A percentile compares a stretch with the other conserved stretches of the same genome.
Conservation (phyloP, 1,140 invertebrate species). For the Drosophila takahashii region DNA sequence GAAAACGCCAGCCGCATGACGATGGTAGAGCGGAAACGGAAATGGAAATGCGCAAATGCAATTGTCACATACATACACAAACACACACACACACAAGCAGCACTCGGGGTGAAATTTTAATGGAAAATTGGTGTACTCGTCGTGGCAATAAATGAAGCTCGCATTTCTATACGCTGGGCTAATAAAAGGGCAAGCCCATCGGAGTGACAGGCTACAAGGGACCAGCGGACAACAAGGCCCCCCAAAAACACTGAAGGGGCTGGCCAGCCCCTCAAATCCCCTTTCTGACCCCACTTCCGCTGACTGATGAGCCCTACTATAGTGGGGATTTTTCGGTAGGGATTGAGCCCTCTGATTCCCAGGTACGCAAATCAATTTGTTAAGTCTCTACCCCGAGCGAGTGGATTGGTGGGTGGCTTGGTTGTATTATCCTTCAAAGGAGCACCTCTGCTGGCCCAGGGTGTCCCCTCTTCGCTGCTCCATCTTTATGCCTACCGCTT, state of each 20-base stretch:
- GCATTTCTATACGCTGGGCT: slow-evolving; percentile 54
- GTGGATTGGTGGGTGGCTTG: no score
- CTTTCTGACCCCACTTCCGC: neutral
- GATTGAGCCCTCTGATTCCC: neutral
- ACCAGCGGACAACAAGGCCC: slow-evolving; percentile 33
- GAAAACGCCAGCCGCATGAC: slow-evolving; percentile 42
- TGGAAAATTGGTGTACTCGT: slow-evolving; percentile 70
- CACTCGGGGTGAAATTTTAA: slow-evolving; percentile 60
- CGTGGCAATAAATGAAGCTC: slow-evolving; percentile 52
- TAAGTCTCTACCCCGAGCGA: slow-evolving; percentile 6
- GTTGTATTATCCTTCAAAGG: slow-evolving; percentile 9
- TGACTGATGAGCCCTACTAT: neutral
- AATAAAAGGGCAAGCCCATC: slow-evolving; percentile 52
- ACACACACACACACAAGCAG: slow-evolving; percentile 2
- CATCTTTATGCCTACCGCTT: slow-evolving; percentile 42
- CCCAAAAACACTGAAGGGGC: slow-evolving; percentile 60
- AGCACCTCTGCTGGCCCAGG: neutral
- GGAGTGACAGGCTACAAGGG: slow-evolving; percentile 50
- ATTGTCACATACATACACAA: slow-evolving; percentile 54
- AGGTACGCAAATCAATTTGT: slow-evolving; percentile 37
- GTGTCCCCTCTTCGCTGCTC: neutral
- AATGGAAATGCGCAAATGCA: slow-evolving; percentile 70
- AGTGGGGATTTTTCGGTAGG: slow-evolving; percentile 2
- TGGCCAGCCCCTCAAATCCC: slow-evolving; percentile 27
- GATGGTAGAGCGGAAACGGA: slow-evolving; percentile 54